Conservation (phyloP, 1,140 invertebrate genomes). For the fruit fly (Drosophila melanogaster) region DNA sequence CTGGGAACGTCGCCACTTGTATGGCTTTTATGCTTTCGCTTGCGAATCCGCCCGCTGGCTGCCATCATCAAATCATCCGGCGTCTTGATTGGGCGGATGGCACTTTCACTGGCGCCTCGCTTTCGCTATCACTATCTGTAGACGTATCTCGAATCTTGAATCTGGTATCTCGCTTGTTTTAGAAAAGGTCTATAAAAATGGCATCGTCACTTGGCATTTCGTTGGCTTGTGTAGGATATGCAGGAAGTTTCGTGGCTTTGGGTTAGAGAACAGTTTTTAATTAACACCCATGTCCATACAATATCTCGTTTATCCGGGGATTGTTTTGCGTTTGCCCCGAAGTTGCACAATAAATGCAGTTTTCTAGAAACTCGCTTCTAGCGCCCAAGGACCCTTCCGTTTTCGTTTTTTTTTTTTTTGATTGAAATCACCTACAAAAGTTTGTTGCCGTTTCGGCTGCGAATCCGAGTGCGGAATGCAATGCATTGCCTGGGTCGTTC, state of each 20-base stretch:
- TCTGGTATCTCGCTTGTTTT: conserved; percentile 27
- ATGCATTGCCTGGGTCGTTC: conserved; percentile 29
- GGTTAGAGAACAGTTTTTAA: conserved; percentile 52
- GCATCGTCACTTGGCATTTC: conserved; percentile 64
- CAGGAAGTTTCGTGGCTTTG: conserved; percentile 57
- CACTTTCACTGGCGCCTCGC: conserved; percentile 52
- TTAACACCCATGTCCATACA: conserved; percentile 39
- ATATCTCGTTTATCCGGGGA: conserved; percentile 4
- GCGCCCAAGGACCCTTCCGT: conserved; percentile 37
- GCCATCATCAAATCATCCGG: conserved; percentile 54
- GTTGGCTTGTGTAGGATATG: conserved; percentile 61
- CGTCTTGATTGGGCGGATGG: conserved; percentile 43
- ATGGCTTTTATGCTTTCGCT: conserved; percentile 67
- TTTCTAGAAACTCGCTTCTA: conserved; percentile 28
- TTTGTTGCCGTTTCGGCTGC: conserved; percentile 46
- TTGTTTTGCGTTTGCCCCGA: conserved; percentile 16
- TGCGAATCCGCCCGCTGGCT: conserved; percentile 59
- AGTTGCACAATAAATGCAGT: conserved; percentile 64
- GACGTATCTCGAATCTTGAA: conserved; percentile 7
- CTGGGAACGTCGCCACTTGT: conserved; percentile 56
- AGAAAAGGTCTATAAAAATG: conserved; percentile 78
- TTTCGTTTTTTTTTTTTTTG: neutral
- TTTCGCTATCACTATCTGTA: conserved; percentile 29
- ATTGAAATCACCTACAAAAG: conserved; percentile 41
- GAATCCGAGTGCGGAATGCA: conserved; percentile 26